Evolutionary conservation across 2,797 vertebrate species (phyloP).

Genomic region (Notoglanidium macrostoma): DNA sequence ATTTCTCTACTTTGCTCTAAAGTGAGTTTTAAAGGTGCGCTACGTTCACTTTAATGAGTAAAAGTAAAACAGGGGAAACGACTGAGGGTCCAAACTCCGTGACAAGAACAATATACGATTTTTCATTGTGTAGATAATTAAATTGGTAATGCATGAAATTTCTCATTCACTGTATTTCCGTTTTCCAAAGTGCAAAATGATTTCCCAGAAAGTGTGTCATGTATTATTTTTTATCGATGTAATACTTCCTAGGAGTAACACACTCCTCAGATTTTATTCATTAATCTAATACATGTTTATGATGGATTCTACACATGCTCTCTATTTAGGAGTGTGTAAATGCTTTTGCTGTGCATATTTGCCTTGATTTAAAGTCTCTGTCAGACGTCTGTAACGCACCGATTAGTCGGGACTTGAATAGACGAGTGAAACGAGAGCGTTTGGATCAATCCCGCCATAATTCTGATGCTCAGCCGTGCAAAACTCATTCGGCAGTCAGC

Average conservation of each 20-base stretch:
- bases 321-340: neutral
- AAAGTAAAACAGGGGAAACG: neutral
- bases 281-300: neutral
- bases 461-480: conserved; percentile 36
- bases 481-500: conserved; percentile 26
- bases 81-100: neutral
- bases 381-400: neutral
- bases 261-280: neutral
- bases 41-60: neutral
- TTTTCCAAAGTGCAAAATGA: neutral
- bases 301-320: neutral
- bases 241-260: neutral
- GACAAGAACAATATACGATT: neutral
- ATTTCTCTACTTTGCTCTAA: too few species aligned
- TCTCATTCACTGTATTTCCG: neutral
- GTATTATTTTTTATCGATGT: neutral
- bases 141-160: neutral
- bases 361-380: conserved; percentile 3
- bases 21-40: neutral
- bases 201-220: neutral
- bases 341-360: conserved; percentile 20
- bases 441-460: conserved; percentile 29
- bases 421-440: neutral
- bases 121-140: neutral
- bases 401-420: conserved; percentile 5